phyloP scores from a whole-genome alignment of 2,113 vertebrate genomes.

The Mustelus asterias region DNA sequence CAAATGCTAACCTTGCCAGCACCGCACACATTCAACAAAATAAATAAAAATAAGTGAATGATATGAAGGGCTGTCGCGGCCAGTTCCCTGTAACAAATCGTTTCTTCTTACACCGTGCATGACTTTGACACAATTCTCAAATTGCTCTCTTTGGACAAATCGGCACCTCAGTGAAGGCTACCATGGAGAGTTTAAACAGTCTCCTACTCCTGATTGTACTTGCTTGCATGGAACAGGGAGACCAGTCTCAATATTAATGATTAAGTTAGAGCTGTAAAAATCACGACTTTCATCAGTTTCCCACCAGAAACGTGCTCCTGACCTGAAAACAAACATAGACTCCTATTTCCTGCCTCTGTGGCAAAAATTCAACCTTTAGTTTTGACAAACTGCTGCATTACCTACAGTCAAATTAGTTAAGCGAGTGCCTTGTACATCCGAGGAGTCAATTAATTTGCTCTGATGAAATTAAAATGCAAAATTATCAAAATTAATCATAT shows the following conservation, averaged over 20 bases:
- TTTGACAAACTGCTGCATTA: not conserved
- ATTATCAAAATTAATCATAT: not conserved
- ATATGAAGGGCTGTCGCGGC: not conserved
- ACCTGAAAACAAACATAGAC: not conserved
- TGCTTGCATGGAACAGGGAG: not conserved
- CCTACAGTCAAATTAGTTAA: not conserved
- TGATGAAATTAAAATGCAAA: constrained; percentile 13
- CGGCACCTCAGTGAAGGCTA: not conserved
- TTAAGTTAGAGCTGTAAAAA: not conserved
- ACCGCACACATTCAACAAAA: not conserved
- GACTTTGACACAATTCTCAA: not conserved
- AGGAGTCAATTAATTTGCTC: not conserved
- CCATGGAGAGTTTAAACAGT: not conserved
- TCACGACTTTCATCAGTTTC: not conserved
- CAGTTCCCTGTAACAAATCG: not conserved
- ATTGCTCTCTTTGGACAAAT: not conserved
- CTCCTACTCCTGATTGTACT: not conserved
- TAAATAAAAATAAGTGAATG: not conserved
- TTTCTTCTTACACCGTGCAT: not conserved
- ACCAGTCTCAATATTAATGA: not conserved
- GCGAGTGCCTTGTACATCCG: not conserved
- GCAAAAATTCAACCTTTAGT: not conserved
- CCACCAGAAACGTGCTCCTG: not conserved
- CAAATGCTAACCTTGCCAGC: not conserved
- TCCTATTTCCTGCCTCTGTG: not conserved